Evolutionary conservation across 2,888 invertebrate species (phyloP), one percentile per base, ranked within the genome.

Genomic region (Yponomeuta sedellus): DNA sequence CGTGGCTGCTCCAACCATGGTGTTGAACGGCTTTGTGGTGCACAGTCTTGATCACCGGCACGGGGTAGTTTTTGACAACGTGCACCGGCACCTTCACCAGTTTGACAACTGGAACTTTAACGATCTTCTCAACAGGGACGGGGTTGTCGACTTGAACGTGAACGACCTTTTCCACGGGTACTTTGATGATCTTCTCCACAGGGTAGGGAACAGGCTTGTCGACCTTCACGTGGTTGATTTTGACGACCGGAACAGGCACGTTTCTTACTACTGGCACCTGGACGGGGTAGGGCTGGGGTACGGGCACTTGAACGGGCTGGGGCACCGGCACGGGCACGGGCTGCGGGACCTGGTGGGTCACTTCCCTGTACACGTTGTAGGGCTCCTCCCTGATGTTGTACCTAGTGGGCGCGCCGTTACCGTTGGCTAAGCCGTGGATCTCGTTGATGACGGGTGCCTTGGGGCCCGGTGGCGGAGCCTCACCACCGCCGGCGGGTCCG

Each of bases 201-300:
- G 92, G 87, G 74, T 92, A 92, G 1, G 93, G 93, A 39, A 93
- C 93, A 40, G 92, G 92, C 71, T 87, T 93, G 74, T 93, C 93
- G 16, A 93, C 82, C 66, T 91, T 82, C 22, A 92, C 91, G 5
- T 92, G 91, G 69, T 92, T 92, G 64, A 91, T 92, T 73, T 92
- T 86, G 10, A 93, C 91, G 0, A 93, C 87, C 2, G 93, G 92
- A 2, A 93, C 86, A 66, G 93, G 92, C 0, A 93, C 82, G 25
- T 92, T 90, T 69, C 85, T 92, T 56, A 91, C 77, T 0, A 92
- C 88, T 64, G 93, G 93, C 0, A 93, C 86, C 74, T 89, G 85
- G 16, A 93, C 93, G 25, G 92, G 91, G 79, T 93, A 93, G 20
- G 93, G 93, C 68, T 93, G 92, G 0, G 93, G 93, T 11, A 93